Base-by-base conservation (phyloP, 2,113 vertebrate species). In the Ovis canadensis region DNA sequence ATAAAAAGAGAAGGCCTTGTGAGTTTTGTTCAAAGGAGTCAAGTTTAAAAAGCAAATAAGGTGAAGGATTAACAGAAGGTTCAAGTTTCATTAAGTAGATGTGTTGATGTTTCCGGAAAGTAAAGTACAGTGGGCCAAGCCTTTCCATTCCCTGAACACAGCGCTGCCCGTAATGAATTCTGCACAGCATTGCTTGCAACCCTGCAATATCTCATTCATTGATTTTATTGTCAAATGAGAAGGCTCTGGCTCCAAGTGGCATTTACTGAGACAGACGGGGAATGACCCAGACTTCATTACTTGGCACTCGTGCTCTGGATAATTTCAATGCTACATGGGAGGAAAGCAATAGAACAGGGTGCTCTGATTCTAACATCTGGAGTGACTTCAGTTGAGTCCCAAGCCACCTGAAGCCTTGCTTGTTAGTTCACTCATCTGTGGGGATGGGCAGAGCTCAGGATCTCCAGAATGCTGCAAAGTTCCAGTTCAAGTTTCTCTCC, bases 221-320 rank as follows among this genome's bases (percentile, higher is more conserved):
- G 99, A 99, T 99, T 99, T 99, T 99, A 99, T 98, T 99, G 99
- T 99, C 99, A 99, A 98, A 99, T 96, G 98, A 98, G 99, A 99
- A 99, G 98, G 98, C 14, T 1, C 98, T 98, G 97, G 98, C 97
- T 99, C 98, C 99, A 99, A 98, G 97, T 99, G 99, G 98, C 98
- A 99, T 99, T 99, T 99, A 98, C 96, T 97, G 96, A 99, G 98
- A 99, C 94, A 96, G 98, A 98, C 96, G 74, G 95, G 97, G 95
- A 98, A 97, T 98, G 98, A 98, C 97, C 94, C 88, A 98, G 98
- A 98, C 98, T 99, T 99, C 98, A 98, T 98, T 98, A 98, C 98
- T 95, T 25, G 97, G 84, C 94, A 57, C 91, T 95, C 95, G 97
- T 90, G 98, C 88, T 95, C 97, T 96, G 97, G 98, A 40, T 98